Evolutionary conservation across 1,140 invertebrate species (phyloP).

Genomic region (Brachionus angularis): DNA sequence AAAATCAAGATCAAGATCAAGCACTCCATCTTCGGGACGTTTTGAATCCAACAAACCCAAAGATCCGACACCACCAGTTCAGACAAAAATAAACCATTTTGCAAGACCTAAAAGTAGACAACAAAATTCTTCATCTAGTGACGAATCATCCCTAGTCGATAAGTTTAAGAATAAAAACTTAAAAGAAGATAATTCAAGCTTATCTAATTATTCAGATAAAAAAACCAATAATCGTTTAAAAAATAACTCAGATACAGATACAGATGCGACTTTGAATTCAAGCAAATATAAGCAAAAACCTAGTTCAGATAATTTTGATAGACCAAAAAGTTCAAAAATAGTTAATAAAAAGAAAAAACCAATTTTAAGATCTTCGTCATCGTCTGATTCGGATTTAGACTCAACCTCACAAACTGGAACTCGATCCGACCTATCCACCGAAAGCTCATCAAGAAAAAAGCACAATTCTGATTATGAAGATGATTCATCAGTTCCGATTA

Average conservation of each 20-base stretch:
- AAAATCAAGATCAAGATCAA: background rate
- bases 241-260: background rate
- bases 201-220: background rate
- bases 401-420: background rate
- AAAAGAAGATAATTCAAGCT: too few species aligned
- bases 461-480: background rate
- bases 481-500: slow-evolving; percentile 12
- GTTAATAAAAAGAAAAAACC: background rate
- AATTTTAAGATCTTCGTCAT: slow-evolving; percentile 8
- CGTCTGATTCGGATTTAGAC: too few species aligned
- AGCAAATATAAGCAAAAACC: background rate
- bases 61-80: background rate
- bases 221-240: background rate
- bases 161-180: background rate
- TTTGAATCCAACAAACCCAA: too few species aligned
- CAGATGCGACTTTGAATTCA: slow-evolving; percentile 3
- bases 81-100: background rate
- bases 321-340: background rate
- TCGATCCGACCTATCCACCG: background rate
- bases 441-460: background rate
- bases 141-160: background rate
- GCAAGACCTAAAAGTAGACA: background rate
- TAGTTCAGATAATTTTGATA: background rate
- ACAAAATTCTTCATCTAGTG: background rate
- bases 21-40: background rate